Evolutionary conservation across 2,113 vertebrate genomes (phyloP), one percentile per base, ranked within the genome.

Genomic region (Corydoras maculifer): DNA sequence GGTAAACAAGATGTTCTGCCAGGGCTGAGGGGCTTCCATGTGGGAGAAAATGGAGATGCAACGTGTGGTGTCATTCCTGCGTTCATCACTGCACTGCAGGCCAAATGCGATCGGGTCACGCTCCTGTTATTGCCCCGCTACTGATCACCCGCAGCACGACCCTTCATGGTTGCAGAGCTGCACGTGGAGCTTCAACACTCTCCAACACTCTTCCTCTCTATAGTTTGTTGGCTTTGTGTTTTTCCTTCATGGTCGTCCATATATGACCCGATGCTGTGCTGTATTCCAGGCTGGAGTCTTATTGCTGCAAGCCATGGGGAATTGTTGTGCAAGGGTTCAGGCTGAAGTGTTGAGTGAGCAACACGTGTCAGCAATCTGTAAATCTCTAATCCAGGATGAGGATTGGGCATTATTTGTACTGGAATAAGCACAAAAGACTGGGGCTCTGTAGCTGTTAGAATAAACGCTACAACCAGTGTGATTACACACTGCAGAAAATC

Each of bases 311-410:
- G 74, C 65, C 65, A 69, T 65, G 25, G 49, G 13, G 48, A 13
- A 18, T n/a, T 13, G 48, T 11, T 14, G 48, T 55, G 48, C 35
- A 74, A 5, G 15, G 65, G 62, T 70, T 59, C 62, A 15, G 64
- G 58, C 61, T 72, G 31, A 62, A 55, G 50, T 58, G 48, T 67
- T 65, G 68, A 75, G 74, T 78, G 75, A 73, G 74, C 79, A 77
- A 81, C 82, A 86, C 87, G 81, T 88, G 86, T 85, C 84, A 79
- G 81, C 69, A 51, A 51, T 86, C 77, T 82, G 86, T 92, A 93
- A 94, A 90, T 91, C 93, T 90, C 81, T 95, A 94, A 96, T 95
- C 94, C 93, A 78, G 69, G 84, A 87, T 1, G 18, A 86, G 75
- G 76, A 79, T 79, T 69, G 80, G 82, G 82, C 77, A 72, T 79